Conservation (phyloP, 2,888 invertebrate genomes). For the Oxystoma pomonae region DNA sequence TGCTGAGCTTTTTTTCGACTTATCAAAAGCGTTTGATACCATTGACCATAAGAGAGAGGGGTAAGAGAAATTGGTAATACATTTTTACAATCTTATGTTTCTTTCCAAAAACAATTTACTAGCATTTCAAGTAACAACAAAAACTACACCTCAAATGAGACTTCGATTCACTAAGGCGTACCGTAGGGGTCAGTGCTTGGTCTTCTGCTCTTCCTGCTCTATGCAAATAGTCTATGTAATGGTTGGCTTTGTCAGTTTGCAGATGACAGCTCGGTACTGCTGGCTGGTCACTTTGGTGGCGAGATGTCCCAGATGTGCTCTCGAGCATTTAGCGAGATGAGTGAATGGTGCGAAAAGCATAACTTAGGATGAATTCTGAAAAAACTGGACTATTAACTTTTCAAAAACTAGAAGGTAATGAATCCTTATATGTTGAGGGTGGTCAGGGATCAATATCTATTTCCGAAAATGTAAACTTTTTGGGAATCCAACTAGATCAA, state of each 20-base stretch:
- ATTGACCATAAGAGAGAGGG: not conserved
- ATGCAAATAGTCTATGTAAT: too few relatives aligned
- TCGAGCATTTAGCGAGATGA: not conserved
- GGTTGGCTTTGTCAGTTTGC: not conserved
- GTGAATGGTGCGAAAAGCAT: too few relatives aligned
- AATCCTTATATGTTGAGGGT: not conserved
- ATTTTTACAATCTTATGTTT: not conserved
- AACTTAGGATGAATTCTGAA: not conserved
- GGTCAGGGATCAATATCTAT: not conserved
- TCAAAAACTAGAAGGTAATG: not conserved
- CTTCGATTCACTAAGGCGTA: conserved; percentile 1
- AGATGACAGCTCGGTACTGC: not conserved
- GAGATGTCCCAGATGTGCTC: too few relatives aligned
- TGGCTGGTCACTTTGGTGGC: too few relatives aligned
- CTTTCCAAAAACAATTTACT: too few relatives aligned
- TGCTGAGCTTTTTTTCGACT: too few relatives aligned
- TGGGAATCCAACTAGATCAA: not conserved
- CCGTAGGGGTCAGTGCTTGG: too few relatives aligned
- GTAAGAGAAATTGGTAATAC: not conserved
- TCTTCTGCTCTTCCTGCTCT: too few relatives aligned
- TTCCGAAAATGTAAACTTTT: too few relatives aligned
- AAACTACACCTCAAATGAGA: not conserved
- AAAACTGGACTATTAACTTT: not conserved
- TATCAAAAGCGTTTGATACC: not conserved
- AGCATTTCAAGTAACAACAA: not conserved